Percentiles rank a stretch among this genome's conserved stretches.
Conservation (phyloP, 1,140 invertebrate species). For the Euwallacea similis region DNA sequence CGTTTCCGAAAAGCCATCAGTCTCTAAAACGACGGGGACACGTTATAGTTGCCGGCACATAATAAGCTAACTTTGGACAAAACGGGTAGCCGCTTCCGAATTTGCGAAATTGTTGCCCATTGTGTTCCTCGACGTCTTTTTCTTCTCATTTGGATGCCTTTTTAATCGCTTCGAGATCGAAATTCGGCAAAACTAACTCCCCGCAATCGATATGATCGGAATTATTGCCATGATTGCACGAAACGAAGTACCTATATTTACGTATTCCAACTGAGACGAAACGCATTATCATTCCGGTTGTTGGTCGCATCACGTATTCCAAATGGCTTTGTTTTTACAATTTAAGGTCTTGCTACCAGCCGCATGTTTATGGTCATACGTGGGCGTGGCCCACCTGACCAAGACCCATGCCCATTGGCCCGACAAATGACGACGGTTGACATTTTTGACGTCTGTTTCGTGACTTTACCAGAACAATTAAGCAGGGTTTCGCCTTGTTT, state of each 20-base stretch:
- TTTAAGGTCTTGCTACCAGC: constrained; percentile 18
- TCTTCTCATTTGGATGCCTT: constrained; percentile 5
- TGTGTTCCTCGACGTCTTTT: constrained; percentile 14
- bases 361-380: constrained; percentile 33
- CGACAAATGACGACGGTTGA: constrained; percentile 40
- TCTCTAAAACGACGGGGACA: constrained; percentile 25
- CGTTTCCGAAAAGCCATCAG: constrained; percentile 33
- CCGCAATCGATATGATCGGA: no score
- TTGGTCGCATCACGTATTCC: constrained; percentile 32
- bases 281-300: constrained; percentile 18
- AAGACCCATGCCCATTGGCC: constrained; percentile 36
- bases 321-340: constrained; percentile 30
- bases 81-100: constrained; percentile 33
- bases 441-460: constrained; percentile 35
- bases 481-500: constrained; percentile 11
- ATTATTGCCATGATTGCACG: no score
- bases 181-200: no score
- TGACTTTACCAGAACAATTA: constrained; percentile 18
- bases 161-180: no score
- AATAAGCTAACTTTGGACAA: constrained; percentile 25
- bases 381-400: constrained; percentile 31
- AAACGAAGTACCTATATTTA: no score
- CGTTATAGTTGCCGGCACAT: constrained; percentile 31
- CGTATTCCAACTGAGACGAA: constrained; percentile 18
- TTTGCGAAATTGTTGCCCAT: constrained; percentile 35